Evolutionary conservation across 2,113 vertebrate species (phyloP), one percentile per base, ranked within the genome.

Genomic region (Naja naja): DNA sequence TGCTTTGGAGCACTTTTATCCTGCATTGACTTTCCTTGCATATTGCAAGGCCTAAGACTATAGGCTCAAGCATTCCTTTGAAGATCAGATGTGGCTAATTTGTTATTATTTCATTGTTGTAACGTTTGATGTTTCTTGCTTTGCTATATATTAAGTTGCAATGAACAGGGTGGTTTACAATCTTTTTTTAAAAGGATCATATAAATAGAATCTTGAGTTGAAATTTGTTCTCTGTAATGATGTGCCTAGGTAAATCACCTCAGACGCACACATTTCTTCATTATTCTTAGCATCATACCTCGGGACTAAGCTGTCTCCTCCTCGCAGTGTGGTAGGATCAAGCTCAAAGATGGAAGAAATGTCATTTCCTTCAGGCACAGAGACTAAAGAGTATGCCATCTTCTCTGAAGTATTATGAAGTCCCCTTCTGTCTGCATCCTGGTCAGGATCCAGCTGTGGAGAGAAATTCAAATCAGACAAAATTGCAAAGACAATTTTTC

Each of bases 311-410:
- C 99, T 99, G 96, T 99, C 99, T 25, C 99, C 99, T 5, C 99
- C 99, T 94, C 99, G 97, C 91, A 99, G 97, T 0, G 99, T 99
- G 91, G 99, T 99, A 0, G 99, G 99, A 95, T 99, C 99, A 87
- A 99, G 97, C 96, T 99, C 99, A 95, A 99, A 99, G 93, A 99
- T 99, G 94, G 99, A 99, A 91, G 99, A 99, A 96, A 99, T 99
- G 85, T 99, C 99, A 0, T 98, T 99, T 94, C 99, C 99, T 89
- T 99, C 99, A 0, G 99, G 99, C 93, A 99, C 99, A 0, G 99
- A 99, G 47, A 99, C 98, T 95, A 99, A 96, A 0, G 98, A 99
- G 90, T 99, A 99, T 4, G 98, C 99, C 98, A 99, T 99, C 97
- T 98, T 99, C 94, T 99, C 99, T 90, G 98, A 99, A 43, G 98